Base-by-base conservation (phyloP, 2,888 invertebrate species). In the Torymus tubicola region DNA sequence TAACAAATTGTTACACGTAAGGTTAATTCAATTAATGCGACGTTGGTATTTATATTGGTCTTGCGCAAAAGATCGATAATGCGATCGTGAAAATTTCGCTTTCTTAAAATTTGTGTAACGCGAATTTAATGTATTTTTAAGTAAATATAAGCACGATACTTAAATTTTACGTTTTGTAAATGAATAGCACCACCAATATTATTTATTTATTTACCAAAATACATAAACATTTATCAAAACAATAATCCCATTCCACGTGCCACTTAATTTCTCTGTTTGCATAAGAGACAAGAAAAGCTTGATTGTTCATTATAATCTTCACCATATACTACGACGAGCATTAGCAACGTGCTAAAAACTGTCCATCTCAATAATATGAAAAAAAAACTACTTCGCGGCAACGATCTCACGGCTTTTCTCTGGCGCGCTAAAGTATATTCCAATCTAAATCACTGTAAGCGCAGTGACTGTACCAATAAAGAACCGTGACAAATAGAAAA, bases 401-500 rank as follows among this genome's bases (percentile, higher is more conserved):
- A 31, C 31, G 31, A 31, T 31, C 16, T 21, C 11, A 11, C 21
- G 18, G 18, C 60, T 16, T 21, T 1, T 31, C 31, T 31, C 31
- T 31, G 31, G 31, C 31, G 21, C 11, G 57, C 57, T 16, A 16
- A 16, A 16, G 57, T n/a, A 16, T 16, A 16, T 16, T 16, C 16
- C n/a, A 5, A 57, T 5, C 8, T 4, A 5, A 57, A 16, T 58
- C 8, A 5, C 21, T 21, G 21, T 21, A n/a, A 60, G 3, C 16
- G 16, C 10, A 3, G 8, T 18, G 2, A 24, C 24, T 13, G 31
- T 31, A 31, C 31, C 42, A 57, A 16, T 50, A 42, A 42, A 70
- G 16, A 21, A 16, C 58, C 12, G 31, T 21, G 69, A 58, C 42
- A 42, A 42, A 70, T n/a, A 42, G 18, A 70, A 70, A 70, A 69